A percentile compares a stretch with the other conserved stretches of the same genome.
phyloP scores from a whole-genome alignment of 2,113 vertebrate species.

The Osmerus mordax region DNA sequence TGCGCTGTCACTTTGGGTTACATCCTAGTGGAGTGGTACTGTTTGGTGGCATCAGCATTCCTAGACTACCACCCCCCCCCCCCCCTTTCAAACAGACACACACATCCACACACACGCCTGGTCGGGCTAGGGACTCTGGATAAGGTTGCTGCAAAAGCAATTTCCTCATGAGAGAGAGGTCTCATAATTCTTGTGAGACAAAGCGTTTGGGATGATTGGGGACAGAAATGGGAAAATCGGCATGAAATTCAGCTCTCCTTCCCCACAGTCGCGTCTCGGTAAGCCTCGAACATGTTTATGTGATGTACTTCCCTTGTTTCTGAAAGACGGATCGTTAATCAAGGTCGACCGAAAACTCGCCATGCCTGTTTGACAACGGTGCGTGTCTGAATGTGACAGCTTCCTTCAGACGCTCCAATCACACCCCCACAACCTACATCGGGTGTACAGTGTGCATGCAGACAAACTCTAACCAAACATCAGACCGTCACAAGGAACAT shows the following conservation, averaged over 20 bases:
- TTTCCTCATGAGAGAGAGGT: slow-evolving; percentile 58
- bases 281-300: slow-evolving; percentile 49
- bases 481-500: too few relatives aligned
- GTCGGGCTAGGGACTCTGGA: slow-evolving; percentile 39
- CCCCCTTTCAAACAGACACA: slow-evolving; percentile 30
- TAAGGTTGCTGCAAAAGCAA: slow-evolving; percentile 60
- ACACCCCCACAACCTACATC: slow-evolving; percentile 27
- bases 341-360: slow-evolving; percentile 47
- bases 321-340: slow-evolving; percentile 58
- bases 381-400: slow-evolving; percentile 14
- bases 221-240: slow-evolving; percentile 40
- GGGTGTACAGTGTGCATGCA: neutral
- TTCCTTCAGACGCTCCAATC: neutral
- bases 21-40: slow-evolving; percentile 41
- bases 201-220: slow-evolving; percentile 49
- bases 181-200: slow-evolving; percentile 58
- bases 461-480: too few relatives aligned
- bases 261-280: slow-evolving; percentile 37
- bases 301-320: slow-evolving; percentile 51
- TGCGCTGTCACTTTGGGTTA: slow-evolving; percentile 52
- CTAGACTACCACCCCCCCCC: slow-evolving; percentile 18
- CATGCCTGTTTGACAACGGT: slow-evolving; percentile 38
- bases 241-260: slow-evolving; percentile 49
- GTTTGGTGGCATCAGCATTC: slow-evolving; percentile 56
- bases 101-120: slow-evolving; percentile 14